These are phyloP conservation scores for Zoanthus gigantus DNA, from an alignment of 92 coral and sea anemone species.

Conservation along the genomic window DNA sequence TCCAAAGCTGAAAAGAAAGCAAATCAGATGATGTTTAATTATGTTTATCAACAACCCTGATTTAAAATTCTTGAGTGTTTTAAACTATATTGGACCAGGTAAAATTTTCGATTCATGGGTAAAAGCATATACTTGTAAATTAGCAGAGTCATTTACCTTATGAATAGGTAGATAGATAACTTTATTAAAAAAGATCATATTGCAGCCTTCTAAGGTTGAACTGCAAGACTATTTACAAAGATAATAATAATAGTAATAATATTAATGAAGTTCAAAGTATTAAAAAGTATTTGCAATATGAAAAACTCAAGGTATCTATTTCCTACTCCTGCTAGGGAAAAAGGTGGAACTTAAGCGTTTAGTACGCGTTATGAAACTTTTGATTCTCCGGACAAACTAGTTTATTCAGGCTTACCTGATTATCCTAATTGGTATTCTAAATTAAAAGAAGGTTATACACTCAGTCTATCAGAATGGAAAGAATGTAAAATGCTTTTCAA, in stretches of 20 bases:
- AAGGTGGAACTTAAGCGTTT: too few species aligned
- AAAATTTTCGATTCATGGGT: not conserved
- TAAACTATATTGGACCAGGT: slow-evolving; percentile 11
- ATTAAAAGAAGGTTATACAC: too few species aligned
- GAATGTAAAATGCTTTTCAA: not conserved
- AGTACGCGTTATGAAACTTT: not conserved
- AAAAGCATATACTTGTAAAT: not conserved
- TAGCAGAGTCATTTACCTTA: not conserved
- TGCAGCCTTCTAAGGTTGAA: not conserved
- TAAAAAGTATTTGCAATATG: not conserved
- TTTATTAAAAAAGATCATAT: not conserved
- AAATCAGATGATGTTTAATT: not conserved
- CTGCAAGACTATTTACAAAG: too few species aligned
- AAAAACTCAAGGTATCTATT: not conserved
- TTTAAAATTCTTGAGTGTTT: not conserved
- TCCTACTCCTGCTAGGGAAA: too few species aligned
- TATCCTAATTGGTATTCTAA: too few species aligned
- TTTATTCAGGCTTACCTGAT: not conserved
- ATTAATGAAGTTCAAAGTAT: too few species aligned
- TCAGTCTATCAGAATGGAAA: not conserved
- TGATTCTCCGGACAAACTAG: not conserved
- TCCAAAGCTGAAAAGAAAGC: slow-evolving; percentile 1
- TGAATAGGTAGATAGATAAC: not conserved
- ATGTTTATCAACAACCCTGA: not conserved
- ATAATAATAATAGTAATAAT: too few species aligned